phyloP scores from a whole-genome alignment of 2,797 vertebrate species.

The Nannoperca obscura region DNA sequence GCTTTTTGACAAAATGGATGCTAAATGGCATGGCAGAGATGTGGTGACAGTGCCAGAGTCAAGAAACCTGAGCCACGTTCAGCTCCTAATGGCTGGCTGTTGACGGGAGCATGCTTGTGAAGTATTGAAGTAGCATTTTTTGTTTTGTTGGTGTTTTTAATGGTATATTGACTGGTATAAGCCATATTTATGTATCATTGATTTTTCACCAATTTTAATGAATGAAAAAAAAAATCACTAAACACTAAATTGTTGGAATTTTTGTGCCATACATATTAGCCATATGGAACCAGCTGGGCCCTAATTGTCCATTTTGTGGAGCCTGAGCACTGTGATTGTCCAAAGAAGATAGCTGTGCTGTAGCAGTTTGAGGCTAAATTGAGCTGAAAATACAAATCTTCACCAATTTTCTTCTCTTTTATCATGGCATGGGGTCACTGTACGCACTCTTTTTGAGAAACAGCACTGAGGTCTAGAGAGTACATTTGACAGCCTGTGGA shows the following conservation, averaged over 20 bases:
- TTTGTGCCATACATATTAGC: background rate
- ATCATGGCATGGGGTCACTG: conserved; percentile 36
- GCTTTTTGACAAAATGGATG: conserved; percentile 21
- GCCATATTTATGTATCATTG: background rate
- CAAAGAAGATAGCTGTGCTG: conserved; percentile 47
- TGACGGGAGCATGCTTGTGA: background rate
- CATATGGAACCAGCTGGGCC: background rate
- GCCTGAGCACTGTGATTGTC: conserved; percentile 25
- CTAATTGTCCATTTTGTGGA: conserved; percentile 29
- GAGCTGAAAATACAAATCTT: conserved; percentile 77
- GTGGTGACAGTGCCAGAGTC: background rate
- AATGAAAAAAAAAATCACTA: background rate
- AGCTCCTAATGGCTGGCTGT: background rate
- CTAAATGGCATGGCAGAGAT: background rate
- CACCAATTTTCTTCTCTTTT: conserved; percentile 36
- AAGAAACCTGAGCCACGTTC: background rate
- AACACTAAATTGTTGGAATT: background rate
- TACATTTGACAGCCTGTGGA: conserved; percentile 47
- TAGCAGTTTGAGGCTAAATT: conserved; percentile 71
- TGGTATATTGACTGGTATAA: background rate
- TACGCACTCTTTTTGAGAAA: conserved; percentile 28
- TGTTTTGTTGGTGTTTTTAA: background rate
- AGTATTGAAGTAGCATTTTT: background rate
- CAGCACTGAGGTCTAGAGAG: conserved; percentile 31
- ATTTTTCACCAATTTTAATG: background rate